Evolutionary conservation across 2,888 invertebrate genomes (phyloP).

Genomic region (Strigamia transsilvanica): DNA sequence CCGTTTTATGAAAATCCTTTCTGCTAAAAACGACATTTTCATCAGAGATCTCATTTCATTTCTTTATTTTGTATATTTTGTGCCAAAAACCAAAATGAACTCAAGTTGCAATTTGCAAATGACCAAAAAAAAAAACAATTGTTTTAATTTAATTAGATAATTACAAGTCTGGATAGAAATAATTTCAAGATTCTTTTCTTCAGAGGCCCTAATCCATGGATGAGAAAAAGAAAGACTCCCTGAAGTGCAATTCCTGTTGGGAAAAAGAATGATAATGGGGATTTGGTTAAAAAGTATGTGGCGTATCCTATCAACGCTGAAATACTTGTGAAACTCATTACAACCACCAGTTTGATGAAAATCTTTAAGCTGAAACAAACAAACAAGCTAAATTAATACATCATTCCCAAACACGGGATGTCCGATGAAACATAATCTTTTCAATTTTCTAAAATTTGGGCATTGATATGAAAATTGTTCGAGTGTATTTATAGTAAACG

Average conservation of each 20-base stretch:
- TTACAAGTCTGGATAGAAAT: background rate
- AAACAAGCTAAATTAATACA: background rate
- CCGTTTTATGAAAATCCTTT: no score
- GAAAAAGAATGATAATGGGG: background rate
- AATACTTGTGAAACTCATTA: background rate
- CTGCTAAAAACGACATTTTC: no score
- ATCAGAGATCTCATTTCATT: no score
- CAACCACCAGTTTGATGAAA: background rate
- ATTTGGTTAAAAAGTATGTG: background rate
- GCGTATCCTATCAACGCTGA: background rate
- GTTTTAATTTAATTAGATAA: background rate
- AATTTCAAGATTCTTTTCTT: background rate
- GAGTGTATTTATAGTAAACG: no score
- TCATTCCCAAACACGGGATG: no score
- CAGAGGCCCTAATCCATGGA: background rate
- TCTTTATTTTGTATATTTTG: no score
- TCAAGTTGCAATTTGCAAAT: no score
- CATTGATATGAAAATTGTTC: no score
- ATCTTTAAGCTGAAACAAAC: background rate
- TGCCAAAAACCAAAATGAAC: no score
- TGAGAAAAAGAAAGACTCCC: background rate
- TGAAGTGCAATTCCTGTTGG: background rate
- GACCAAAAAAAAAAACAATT: no score
- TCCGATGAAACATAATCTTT: no score
- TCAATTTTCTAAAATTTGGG: no score